Percentiles rank a stretch among this genome's conserved stretches.
Evolutionary conservation across 2,113 vertebrate species (phyloP).

Genomic region (Aptenodytes patagonicus): DNA sequence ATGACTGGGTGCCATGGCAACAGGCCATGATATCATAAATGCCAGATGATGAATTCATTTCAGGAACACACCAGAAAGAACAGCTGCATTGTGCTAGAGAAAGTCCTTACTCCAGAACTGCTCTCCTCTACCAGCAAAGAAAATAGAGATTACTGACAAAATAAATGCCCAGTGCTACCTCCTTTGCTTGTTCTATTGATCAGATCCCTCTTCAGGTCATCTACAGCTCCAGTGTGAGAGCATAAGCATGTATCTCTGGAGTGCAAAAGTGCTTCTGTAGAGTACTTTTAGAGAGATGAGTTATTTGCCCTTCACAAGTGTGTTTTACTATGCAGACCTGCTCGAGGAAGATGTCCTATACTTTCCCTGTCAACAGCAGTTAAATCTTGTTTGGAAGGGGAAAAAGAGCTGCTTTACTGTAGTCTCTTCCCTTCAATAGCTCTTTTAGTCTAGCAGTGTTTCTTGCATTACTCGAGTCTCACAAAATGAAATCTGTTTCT

Average conservation of each 20-base stretch:
- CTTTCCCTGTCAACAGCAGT: neutral
- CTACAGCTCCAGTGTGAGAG: neutral
- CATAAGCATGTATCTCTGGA: neutral
- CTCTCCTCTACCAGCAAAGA: neutral
- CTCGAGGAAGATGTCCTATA: neutral
- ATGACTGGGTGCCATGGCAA: neutral
- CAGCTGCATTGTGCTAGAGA: neutral
- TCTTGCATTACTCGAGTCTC: neutral
- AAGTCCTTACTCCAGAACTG: neutral
- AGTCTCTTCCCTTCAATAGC: neutral
- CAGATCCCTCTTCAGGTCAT: slow-evolving; percentile 4
- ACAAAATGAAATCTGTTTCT: neutral
- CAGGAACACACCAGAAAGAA: neutral
- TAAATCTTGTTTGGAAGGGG: neutral
- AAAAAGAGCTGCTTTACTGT: slow-evolving; percentile 3
- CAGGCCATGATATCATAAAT: neutral
- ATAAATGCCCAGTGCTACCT: neutral
- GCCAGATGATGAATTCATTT: neutral
- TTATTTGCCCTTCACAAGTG: neutral
- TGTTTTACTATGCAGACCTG: neutral
- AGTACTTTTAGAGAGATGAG: neutral
- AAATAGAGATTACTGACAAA: neutral
- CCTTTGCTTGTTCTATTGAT: neutral
- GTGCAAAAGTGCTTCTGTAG: slow-evolving; percentile 1
- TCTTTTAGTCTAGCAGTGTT: neutral